These are phyloP conservation scores for Procambarus virginalis DNA, from an alignment of 1,140 invertebrate genomes.

Conservation along the genomic window DNA sequence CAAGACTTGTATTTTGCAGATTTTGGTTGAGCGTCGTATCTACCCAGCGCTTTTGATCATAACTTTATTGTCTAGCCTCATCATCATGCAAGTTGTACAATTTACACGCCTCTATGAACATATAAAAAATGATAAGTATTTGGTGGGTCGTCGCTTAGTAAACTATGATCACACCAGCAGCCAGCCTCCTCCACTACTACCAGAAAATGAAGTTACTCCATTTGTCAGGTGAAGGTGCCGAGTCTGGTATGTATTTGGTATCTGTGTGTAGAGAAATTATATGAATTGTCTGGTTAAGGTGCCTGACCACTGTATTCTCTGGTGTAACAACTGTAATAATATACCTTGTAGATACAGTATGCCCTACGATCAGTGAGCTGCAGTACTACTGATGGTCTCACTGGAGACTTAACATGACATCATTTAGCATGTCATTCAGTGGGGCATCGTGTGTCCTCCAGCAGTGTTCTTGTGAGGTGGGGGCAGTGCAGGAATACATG, in stretches of 20 bases:
- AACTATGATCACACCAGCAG: conserved; percentile 85
- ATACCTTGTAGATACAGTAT: conserved; percentile 15
- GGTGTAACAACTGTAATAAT: not conserved
- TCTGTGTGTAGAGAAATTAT: not conserved
- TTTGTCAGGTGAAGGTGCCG: conserved; percentile 56
- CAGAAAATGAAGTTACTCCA: conserved; percentile 44
- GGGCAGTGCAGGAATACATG: not conserved
- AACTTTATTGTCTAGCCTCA: conserved; percentile 80
- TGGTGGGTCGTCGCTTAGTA: conserved; percentile 94
- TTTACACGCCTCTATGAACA: conserved; percentile 96
- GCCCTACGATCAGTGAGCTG: not conserved
- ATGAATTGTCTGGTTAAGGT: not conserved
- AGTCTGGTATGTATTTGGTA: not conserved
- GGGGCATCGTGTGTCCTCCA: not conserved
- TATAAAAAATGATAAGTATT: conserved; percentile 98
- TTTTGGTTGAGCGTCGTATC: conserved; percentile 80
- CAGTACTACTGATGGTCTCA: not conserved
- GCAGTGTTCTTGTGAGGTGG: not conserved
- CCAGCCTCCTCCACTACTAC: conserved; percentile 25
- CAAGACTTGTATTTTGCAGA: conserved; percentile 48
- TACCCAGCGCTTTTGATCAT: conserved; percentile 91
- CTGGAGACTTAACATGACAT: not conserved
- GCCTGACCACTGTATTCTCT: not conserved
- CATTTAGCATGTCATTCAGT: not conserved
- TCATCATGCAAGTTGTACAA: conserved; percentile 90